Evolutionary conservation across 2,888 invertebrate genomes (phyloP).

Genomic region (Volucella inanis): DNA sequence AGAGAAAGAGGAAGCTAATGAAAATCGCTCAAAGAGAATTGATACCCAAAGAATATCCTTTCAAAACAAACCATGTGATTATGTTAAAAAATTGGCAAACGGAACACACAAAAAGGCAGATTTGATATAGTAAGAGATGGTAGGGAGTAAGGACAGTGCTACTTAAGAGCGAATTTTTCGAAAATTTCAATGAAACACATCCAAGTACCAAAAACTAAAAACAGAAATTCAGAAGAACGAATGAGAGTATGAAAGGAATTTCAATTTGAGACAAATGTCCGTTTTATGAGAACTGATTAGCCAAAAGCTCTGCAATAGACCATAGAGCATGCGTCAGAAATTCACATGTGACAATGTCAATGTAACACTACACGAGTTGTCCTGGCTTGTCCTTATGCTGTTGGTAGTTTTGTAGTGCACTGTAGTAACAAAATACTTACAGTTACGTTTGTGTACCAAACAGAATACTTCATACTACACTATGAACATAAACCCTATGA

Average conservation of each 20-base stretch:
- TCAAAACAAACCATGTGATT: background rate
- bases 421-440: conserved; percentile 32
- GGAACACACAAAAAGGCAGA: background rate
- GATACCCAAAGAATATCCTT: background rate
- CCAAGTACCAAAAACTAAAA: background rate
- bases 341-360: conserved; percentile 66
- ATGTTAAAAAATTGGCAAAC: background rate
- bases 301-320: conserved; percentile 42
- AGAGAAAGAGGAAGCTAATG: background rate
- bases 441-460: conserved; percentile 4
- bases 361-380: conserved; percentile 50
- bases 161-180: conserved; percentile 21
- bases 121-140: conserved; percentile 11
- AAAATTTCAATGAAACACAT: conserved; percentile 2
- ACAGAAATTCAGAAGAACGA: conserved; percentile 20
- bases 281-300: conserved; percentile 11
- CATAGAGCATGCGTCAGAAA: conserved; percentile 56
- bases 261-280: background rate
- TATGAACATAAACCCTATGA: no score
- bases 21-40: conserved; percentile 2
- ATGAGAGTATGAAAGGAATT: conserved; percentile 10
- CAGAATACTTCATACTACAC: no score
- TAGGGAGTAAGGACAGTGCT: conserved; percentile 11
- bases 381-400: conserved; percentile 8
- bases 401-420: conserved; percentile 55